These are phyloP conservation scores for Platanista minor DNA, from an alignment of 2,113 vertebrate genomes.

Conservation along the genomic window DNA sequence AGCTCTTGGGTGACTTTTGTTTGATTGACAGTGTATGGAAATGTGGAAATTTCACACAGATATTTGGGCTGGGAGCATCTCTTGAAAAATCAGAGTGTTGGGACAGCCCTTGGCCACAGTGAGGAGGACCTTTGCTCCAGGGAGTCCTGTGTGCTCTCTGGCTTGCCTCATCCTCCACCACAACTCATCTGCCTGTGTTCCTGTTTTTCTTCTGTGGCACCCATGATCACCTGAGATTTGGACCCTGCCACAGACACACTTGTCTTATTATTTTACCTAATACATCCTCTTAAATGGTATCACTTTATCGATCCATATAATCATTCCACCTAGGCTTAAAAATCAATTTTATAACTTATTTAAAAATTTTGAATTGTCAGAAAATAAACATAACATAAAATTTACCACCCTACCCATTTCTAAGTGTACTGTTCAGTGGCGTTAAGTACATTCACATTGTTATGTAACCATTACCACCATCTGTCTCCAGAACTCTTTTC, in stretches of 20 bases:
- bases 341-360: neutral
- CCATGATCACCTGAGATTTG: neutral
- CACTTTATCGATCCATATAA: neutral
- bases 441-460: rapidly evolving
- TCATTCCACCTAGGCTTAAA: neutral
- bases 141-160: too few species aligned
- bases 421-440: neutral
- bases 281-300: neutral
- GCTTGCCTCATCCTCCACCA: neutral
- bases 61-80: neutral
- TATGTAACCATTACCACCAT: rapidly evolving
- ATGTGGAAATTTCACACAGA: neutral
- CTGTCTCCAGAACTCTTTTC: neutral
- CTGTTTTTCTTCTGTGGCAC: neutral
- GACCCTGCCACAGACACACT: neutral
- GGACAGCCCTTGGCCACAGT: rapidly evolving
- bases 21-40: neutral
- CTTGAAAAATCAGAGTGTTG: neutral
- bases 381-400: neutral
- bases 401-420: neutral
- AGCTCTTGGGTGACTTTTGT: neutral
- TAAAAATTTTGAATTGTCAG: neutral
- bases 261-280: neutral
- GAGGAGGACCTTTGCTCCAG: neutral
- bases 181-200: too few species aligned